Percentiles rank a stretch among this genome's conserved stretches.
Evolutionary conservation across 2,888 invertebrate species (phyloP).

Genomic region (Toxonevra muliebris): DNA sequence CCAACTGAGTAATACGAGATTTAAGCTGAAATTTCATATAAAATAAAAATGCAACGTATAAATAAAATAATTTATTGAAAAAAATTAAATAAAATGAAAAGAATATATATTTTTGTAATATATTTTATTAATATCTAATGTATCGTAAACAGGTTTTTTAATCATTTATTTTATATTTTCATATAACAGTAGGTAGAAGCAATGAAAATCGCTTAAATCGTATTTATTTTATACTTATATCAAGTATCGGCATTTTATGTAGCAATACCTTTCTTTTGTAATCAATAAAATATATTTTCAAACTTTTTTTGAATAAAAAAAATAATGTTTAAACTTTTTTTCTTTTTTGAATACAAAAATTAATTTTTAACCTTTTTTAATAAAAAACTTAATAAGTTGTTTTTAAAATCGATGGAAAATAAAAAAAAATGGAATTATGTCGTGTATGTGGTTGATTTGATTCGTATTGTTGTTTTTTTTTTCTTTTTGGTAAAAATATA

Average conservation of each 20-base stretch:
- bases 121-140: constrained; percentile 41
- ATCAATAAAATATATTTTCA: too few species aligned
- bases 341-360: constrained; percentile 38
- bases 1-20: constrained; percentile 70
- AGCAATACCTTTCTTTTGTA: constrained; percentile 39
- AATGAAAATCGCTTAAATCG: constrained; percentile 35
- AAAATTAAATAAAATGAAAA: constrained; percentile 46
- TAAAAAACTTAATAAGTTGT: too few species aligned
- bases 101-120: constrained; percentile 33
- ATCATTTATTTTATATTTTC: neutral
- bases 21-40: constrained; percentile 62
- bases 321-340: constrained; percentile 2
- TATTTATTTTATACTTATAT: constrained; percentile 23
- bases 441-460: too few species aligned
- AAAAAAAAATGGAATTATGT: too few species aligned
- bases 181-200: constrained; percentile 31
- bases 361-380: too few species aligned
- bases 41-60: constrained; percentile 31
- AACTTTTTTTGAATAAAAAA: too few species aligned
- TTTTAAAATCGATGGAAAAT: too few species aligned
- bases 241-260: constrained; percentile 30
- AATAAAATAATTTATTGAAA: constrained; percentile 21
- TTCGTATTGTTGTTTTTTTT: too few species aligned
- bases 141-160: constrained; percentile 25
- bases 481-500: neutral